Evolutionary conservation across 2,113 vertebrate genomes (phyloP).

Genomic region (Alces alces): DNA sequence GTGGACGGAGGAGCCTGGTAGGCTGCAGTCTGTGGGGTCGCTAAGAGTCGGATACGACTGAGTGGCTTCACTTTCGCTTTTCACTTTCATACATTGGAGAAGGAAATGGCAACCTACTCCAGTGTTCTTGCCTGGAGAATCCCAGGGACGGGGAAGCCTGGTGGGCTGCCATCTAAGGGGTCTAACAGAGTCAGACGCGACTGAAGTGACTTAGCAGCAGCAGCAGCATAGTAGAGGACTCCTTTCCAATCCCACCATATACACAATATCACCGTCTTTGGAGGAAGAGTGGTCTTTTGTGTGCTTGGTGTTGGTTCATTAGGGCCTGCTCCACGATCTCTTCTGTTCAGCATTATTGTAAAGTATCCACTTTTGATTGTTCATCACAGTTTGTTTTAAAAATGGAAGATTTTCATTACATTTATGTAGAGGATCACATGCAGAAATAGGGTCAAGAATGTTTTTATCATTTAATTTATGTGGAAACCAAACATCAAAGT

Average conservation of each 20-base stretch:
- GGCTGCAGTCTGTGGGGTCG: fast-evolving
- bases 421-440: neutral
- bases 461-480: neutral
- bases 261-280: neutral
- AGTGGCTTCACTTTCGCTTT: no score
- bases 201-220: neutral
- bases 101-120: no score
- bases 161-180: neutral
- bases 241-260: neutral
- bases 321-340: neutral
- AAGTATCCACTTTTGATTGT: neutral
- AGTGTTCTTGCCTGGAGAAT: no score
- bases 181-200: neutral
- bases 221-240: neutral
- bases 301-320: neutral
- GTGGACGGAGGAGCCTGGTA: neutral
- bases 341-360: neutral
- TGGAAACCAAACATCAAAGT: neutral
- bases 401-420: neutral
- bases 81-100: no score
- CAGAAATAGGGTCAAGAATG: neutral
- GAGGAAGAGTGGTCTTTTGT: neutral
- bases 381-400: neutral
- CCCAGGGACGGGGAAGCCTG: no score
- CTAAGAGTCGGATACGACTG: neutral